Evolutionary conservation across 2,888 invertebrate genomes (phyloP), one percentile per base, ranked within the genome.

Genomic region (Rhopalosiphum nymphaeae): DNA sequence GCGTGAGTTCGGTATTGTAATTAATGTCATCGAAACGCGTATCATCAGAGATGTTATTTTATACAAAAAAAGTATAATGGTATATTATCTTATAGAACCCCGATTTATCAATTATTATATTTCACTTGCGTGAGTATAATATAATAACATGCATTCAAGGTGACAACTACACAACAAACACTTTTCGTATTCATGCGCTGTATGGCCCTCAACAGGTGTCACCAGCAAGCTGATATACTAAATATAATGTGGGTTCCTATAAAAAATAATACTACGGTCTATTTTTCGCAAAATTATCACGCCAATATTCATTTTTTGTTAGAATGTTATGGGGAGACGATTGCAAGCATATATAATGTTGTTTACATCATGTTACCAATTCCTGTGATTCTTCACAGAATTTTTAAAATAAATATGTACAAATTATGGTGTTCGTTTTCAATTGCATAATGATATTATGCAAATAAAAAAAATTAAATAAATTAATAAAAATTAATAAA

Each of bases 131-230:
- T 13, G 3, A 13, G 4, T n/a, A n/a, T 67, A 67, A n/a, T 67
- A 67, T 67, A 13, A 67, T 13, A 67, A n/a, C 4, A 67, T 11
- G 29, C 10, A 29, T 26, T 21, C 29, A n/a, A 29, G 26, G 29
- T 29, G 46, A 44, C n/a, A n/a, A 49, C n/a, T n/a, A n/a, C 3
- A n/a, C 49, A 49, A 49, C 29, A 16, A 87, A 29, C 5, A 16
- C 5, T 49, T 87, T 87, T 49, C 49, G 87, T n/a, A 87, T n/a
- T 87, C 87, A 49, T 13, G 29, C 49, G n/a, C 49, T 49, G 53
- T 16, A 26, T 36, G 29, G 9, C n/a, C n/a, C 46, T 67, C 90
- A 90, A 90, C 67, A 90, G 90, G 90, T 90, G 90, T 61, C 89
- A 29, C 57, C 57, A 44, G 61, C 42, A 13, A 46, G 36, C n/a